Conservation (phyloP, 2,797 vertebrate genomes). For the Pseudochaenichthys georgianus region DNA sequence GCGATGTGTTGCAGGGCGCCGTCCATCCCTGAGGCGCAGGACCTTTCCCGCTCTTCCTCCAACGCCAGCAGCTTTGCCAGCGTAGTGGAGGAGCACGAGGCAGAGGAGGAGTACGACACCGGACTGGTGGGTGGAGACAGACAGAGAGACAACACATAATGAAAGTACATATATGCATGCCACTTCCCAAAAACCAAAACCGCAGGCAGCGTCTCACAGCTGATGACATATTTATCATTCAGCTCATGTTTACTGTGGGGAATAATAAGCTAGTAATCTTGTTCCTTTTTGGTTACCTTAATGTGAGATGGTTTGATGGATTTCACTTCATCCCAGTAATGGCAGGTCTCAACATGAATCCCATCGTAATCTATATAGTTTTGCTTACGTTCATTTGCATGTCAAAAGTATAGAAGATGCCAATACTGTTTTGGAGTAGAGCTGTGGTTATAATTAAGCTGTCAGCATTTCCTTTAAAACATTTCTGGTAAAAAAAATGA, state of each 20-base stretch:
- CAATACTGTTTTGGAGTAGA: not conserved
- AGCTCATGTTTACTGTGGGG: constrained; percentile 2
- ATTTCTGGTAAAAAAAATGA: not conserved
- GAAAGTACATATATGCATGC: constrained; percentile 4
- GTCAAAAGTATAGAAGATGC: constrained; percentile 24
- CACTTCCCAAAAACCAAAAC: constrained; percentile 15
- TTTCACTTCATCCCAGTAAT: constrained; percentile 10
- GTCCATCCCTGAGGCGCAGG: constrained; percentile 88
- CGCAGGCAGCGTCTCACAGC: not conserved
- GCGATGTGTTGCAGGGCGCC: constrained; percentile 85
- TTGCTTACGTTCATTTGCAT: constrained; percentile 18
- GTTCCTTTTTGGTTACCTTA: constrained; percentile 9
- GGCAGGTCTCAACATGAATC: constrained; percentile 26
- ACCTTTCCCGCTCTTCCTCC: constrained; percentile 94
- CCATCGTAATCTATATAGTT: constrained; percentile 19
- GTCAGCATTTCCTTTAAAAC: constrained; percentile 15
- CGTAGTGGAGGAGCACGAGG: constrained; percentile 89
- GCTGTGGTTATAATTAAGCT: constrained; percentile 14
- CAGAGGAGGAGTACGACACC: constrained; percentile 88
- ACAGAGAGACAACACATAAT: not conserved
- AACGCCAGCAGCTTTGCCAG: constrained; percentile 98
- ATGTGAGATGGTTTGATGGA: constrained; percentile 34
- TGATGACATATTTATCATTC: constrained; percentile 17
- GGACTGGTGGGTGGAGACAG: constrained; percentile 84
- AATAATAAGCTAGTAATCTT: not conserved